Base-by-base conservation (phyloP, 2,797 vertebrate genomes). In the Falco peregrinus region DNA sequence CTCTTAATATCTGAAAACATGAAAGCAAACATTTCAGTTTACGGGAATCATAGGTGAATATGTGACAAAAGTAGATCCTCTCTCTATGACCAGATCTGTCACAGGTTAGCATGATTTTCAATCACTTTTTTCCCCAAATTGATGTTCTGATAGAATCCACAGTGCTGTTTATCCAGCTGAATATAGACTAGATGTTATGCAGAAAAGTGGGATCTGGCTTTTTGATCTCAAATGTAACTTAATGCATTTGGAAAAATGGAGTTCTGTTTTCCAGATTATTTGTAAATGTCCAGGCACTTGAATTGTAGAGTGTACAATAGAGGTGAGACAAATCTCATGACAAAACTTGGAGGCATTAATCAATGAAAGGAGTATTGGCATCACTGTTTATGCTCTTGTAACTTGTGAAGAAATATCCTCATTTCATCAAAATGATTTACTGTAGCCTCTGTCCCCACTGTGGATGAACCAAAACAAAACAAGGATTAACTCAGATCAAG, bases 91-190 rank as follows among this genome's bases (percentile, higher is more conserved):
- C 22, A 57, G 16, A 20, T 53, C 14, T 71, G n/a, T 26, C n/a
- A 37, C 13, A 26, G 41, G 5, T 43, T 67, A 71, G 2, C 9
- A 70, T 7, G 19, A 75, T 47, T 57, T 70, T 61, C 22, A 51
- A 26, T 15, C 0, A 0, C 3, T 33, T 25, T 79, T 82, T 24
- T 60, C 50, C 4, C 54, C 70, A 26, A 65, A 37, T 4, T 39
- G 18, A 4, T 26, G 3, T 60, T 63, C 22, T 43, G 19, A n/a
- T 31, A 68, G 12, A 51, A 71, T 37, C 57, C 31, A 11, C 53
- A 68, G 16, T 47, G 14, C 1, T 57, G 26, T n/a, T 87, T 71
- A 31, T 73, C 18, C 64, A 50, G 13, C 45, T 71, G 54, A 64
- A 64, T 47, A 37, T 5, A 37, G 25, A n/a, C 16, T 43, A 83